phyloP scores from a whole-genome alignment of 2,797 vertebrate genomes.

The Hoplostethus mediterraneus region DNA sequence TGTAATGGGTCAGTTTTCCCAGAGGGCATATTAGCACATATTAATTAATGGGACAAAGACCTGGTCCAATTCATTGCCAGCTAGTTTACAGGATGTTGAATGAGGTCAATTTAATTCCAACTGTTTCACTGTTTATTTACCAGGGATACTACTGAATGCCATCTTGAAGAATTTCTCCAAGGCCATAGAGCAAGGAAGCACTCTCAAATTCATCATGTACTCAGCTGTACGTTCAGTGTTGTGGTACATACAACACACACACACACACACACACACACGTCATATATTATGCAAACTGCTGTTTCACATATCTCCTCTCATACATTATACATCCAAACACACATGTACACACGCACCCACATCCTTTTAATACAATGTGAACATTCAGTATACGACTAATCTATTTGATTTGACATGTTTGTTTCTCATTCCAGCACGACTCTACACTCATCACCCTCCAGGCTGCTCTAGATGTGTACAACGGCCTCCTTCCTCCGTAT shows the following conservation, averaged over 20 bases:
- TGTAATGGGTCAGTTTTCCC: slow-evolving; percentile 35
- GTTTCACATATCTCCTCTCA: slow-evolving; percentile 35
- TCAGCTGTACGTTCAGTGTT: slow-evolving; percentile 86
- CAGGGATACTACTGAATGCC: slow-evolving; percentile 88
- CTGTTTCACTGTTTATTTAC: slow-evolving; percentile 64
- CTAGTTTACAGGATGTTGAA: slow-evolving; percentile 32
- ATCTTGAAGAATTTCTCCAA: slow-evolving; percentile 88
- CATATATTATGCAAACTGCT: slow-evolving; percentile 13
- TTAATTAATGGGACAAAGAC: slow-evolving; percentile 57
- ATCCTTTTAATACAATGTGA: background rate
- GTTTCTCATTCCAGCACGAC: slow-evolving; percentile 85
- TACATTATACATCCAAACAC: background rate
- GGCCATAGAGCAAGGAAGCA: slow-evolving; percentile 76
- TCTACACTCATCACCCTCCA: slow-evolving; percentile 91
- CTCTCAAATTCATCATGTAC: slow-evolving; percentile 89
- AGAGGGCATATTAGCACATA: slow-evolving; percentile 47
- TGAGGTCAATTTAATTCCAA: slow-evolving; percentile 59
- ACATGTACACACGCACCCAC: background rate
- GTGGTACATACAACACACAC: background rate
- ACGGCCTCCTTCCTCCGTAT: slow-evolving; percentile 89
- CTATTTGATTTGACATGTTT: slow-evolving; percentile 25
- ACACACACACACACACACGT: background rate
- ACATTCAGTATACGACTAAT: background rate
- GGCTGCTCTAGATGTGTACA: slow-evolving; percentile 90
- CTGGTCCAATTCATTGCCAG: too few species aligned